Base-by-base conservation (phyloP, 2,888 invertebrate species). In the Nemoura dubitans region DNA sequence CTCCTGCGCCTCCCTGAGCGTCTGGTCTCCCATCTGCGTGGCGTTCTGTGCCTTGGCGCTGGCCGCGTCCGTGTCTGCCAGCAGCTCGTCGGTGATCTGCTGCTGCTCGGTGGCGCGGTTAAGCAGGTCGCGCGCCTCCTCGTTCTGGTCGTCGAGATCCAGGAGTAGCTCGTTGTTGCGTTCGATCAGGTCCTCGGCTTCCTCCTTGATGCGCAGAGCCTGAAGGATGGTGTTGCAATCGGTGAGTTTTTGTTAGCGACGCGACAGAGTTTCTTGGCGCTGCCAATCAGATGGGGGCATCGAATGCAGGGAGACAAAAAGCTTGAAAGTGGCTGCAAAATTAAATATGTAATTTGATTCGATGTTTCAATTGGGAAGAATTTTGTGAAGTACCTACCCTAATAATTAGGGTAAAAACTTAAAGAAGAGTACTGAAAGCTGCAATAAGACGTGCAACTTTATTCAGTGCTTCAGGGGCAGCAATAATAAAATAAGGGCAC, bases 21-120 rank as follows among this genome's bases (percentile, higher is more conserved):
- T 97, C 89, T 94, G 94, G 89, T 98, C 97, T 0, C 98, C 98
- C 85, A 96, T 94, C 87, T 95, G 94, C 0, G 98, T 96, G 0
- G 98, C 98, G 85, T 96, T 95, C 87, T 94, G 94, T 0, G 98
- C 98, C 89, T 94, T 95, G 3, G 93, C 95, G 86, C 95, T 94
- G 0, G 96, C 94, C 28, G 94, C 94, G 90, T 97, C 96, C 7
- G 97, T 95, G 88, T 96, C 96, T 0, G 95, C 95, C 86, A 98
- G 91, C 14, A 98, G 93, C 88, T 96, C 96, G 89, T 97, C 96
- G 0, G 97, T 94, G 86, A 95, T 94, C 90, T 95, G 94, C 90
- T 98, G 97, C 89, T 96, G 95, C 84, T 93, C 92, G 80, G 93
- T 92, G 0, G 95, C 95, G 88, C 92, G 92, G 36, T 91, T 90